These are phyloP conservation scores for Clarias platycephalus DNA, from an alignment of 2,797 vertebrate species.

Conservation along the genomic window DNA sequence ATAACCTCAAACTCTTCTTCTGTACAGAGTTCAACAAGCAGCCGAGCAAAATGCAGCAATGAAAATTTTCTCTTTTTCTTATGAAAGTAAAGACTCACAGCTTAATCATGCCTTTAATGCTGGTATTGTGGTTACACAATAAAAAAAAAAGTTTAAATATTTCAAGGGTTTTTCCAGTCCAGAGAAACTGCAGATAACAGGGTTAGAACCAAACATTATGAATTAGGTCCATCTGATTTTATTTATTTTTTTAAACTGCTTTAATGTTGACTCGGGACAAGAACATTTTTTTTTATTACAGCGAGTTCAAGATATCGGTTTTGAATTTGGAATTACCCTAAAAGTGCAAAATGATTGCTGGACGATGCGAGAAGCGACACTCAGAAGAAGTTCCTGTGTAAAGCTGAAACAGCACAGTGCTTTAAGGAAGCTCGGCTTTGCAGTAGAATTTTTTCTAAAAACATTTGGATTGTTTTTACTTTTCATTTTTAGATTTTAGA, in stretches of 20 bases:
- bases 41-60: neutral
- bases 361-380: neutral
- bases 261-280: neutral
- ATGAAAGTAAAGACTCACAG: neutral
- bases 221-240: too few species aligned
- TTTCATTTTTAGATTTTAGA: neutral
- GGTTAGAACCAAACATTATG: neutral
- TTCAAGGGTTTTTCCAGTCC: neutral
- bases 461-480: neutral
- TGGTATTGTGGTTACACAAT: too few species aligned
- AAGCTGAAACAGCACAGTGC: neutral
- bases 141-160: neutral
- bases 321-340: neutral
- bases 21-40: slow-evolving; percentile 41
- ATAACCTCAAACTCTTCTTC: slow-evolving; percentile 58
- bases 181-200: neutral
- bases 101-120: too few species aligned
- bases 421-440: neutral
- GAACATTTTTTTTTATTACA: too few species aligned
- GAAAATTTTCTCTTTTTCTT: neutral
- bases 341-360: neutral
- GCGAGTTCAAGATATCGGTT: neutral
- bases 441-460: neutral
- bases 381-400: slow-evolving; percentile 8
- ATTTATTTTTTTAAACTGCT: neutral